Conservation (phyloP, 2,797 vertebrate species). For the Gallirallus australis region DNA sequence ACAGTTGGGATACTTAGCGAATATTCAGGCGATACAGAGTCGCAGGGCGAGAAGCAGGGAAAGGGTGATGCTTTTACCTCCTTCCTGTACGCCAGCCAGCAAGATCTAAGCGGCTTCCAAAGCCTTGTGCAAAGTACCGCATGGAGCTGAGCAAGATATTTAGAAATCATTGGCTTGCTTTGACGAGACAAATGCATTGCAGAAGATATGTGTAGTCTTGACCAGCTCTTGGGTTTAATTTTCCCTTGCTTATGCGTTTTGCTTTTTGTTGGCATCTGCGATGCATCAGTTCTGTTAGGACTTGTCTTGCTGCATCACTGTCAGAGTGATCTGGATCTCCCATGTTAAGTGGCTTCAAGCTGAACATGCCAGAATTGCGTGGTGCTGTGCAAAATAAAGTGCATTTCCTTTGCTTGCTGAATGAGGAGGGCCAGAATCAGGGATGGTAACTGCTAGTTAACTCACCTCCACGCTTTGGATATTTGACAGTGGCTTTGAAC, state of each 20-base stretch:
- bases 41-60: background rate
- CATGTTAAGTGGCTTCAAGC: background rate
- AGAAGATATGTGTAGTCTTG: background rate
- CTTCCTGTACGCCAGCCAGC: rapidly evolving
- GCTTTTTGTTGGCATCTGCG: background rate
- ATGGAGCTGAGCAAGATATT: background rate
- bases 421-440: background rate
- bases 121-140: background rate
- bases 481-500: background rate
- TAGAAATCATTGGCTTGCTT: background rate
- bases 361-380: background rate
- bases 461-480: background rate
- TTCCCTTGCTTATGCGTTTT: background rate
- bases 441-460: background rate
- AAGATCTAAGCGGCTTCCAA: background rate
- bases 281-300: background rate
- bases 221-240: background rate
- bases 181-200: background rate
- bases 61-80: background rate
- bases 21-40: background rate
- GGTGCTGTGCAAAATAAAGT: background rate
- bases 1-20: background rate
- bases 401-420: background rate
- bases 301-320: background rate
- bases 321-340: background rate